These are phyloP conservation scores for Drosophila subobscura DNA, from an alignment of 1,140 invertebrate genomes.

Conservation along the genomic window DNA sequence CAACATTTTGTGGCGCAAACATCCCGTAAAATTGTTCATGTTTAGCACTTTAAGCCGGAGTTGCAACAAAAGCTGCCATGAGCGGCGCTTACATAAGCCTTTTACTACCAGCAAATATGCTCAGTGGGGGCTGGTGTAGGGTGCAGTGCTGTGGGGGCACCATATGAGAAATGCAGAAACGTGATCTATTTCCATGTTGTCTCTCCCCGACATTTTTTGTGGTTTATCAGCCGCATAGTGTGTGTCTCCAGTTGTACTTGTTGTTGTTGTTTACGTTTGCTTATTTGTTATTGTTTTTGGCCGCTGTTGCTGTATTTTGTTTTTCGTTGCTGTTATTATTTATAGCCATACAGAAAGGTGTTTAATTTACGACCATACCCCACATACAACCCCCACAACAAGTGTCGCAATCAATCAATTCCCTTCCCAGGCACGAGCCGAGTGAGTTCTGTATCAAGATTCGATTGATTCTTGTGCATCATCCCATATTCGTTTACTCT, in stretches of 20 bases:
- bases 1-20: too few relatives aligned
- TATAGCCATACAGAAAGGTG: conserved; percentile 46
- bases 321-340: conserved; percentile 39
- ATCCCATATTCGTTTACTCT: too few relatives aligned
- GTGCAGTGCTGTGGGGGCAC: too few relatives aligned
- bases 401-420: conserved; percentile 14
- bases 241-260: conserved; percentile 49
- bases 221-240: conserved; percentile 56
- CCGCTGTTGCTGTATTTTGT: conserved; percentile 1
- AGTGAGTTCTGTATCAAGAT: too few relatives aligned
- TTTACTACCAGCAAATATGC: conserved; percentile 14
- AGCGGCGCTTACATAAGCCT: conserved; percentile 4
- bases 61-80: too few relatives aligned
- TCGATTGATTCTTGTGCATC: too few relatives aligned
- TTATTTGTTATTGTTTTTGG: conserved; percentile 34
- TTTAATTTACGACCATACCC: conserved; percentile 31
- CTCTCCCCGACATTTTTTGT: conserved; percentile 55
- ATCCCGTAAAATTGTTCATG: too few relatives aligned
- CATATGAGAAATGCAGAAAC: conserved; percentile 72
- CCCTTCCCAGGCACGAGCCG: neutral
- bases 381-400: conserved; percentile 18
- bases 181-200: conserved; percentile 76
- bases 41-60: too few relatives aligned
- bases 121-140: neutral
- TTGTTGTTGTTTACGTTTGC: conserved; percentile 47